phyloP scores from a whole-genome alignment of 2,888 invertebrate species.

The Leuctra nigra region DNA sequence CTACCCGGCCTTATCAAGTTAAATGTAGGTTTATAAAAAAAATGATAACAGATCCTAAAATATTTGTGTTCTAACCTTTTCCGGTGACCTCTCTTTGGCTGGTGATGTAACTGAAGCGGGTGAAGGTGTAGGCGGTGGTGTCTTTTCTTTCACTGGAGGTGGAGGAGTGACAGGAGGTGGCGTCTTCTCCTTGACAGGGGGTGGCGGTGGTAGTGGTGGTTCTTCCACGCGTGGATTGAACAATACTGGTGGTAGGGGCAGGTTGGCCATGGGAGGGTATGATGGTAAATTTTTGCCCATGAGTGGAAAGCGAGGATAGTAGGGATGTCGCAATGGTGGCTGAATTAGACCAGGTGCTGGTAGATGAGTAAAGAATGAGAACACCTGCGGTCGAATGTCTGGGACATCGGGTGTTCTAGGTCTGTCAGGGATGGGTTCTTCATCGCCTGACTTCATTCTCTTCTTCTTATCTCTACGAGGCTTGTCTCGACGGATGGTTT shows the following conservation, averaged over 20 bases:
- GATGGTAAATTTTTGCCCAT: constrained; percentile 26
- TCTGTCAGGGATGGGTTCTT: constrained; percentile 35
- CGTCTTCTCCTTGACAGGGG: background rate
- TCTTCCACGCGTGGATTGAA: constrained; percentile 25
- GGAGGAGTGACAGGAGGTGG: background rate
- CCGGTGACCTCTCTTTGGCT: no score
- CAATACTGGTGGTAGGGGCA: constrained; percentile 47
- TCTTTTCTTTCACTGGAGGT: no score
- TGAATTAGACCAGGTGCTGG: constrained; percentile 50
- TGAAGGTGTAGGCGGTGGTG: background rate
- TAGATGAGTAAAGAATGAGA: constrained; percentile 38
- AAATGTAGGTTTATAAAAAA: no score
- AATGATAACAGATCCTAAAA: no score
- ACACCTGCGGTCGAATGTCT: constrained; percentile 39
- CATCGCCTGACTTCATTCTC: constrained; percentile 46
- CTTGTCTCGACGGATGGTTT: constrained; percentile 42
- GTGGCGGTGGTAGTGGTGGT: constrained; percentile 5
- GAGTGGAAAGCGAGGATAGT: constrained; percentile 41
- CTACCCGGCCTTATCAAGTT: no score
- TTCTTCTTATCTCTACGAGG: constrained; percentile 42
- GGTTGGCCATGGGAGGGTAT: constrained; percentile 53
- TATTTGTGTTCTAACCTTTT: no score
- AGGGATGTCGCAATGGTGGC: constrained; percentile 48
- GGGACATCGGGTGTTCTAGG: constrained; percentile 41
- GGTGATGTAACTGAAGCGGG: no score